These are phyloP conservation scores for Drosophila multiciliata DNA, from an alignment of 2,888 invertebrate genomes.

Conservation along the genomic window DNA sequence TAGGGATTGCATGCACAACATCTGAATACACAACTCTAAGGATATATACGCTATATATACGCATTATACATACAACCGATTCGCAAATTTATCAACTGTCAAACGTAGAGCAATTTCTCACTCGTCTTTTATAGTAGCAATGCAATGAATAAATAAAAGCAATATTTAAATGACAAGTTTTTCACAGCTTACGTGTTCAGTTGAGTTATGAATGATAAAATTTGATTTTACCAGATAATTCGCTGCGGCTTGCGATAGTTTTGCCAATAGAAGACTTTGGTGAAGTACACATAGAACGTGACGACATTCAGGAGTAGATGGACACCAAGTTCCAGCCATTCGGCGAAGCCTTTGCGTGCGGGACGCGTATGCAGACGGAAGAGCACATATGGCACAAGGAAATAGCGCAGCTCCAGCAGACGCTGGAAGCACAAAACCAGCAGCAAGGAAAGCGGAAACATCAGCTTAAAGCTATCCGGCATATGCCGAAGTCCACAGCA, in stretches of 20 bases:
- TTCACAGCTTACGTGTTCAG: background rate
- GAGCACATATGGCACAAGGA: constrained; percentile 94
- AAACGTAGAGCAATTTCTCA: constrained; percentile 70
- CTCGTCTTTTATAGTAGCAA: constrained; percentile 59
- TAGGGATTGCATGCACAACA: constrained; percentile 29
- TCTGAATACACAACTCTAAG: constrained; percentile 23
- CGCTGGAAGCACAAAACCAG: constrained; percentile 91
- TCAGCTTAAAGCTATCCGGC: constrained; percentile 85
- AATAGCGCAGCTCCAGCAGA: constrained; percentile 97
- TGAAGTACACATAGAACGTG: constrained; percentile 91
- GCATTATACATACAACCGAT: constrained; percentile 39
- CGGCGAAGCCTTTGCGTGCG: constrained; percentile 61
- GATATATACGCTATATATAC: constrained; percentile 16
- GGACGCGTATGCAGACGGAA: constrained; percentile 89
- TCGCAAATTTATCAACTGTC: constrained; percentile 50
- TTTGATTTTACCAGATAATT: constrained; percentile 92
- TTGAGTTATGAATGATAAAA: constrained; percentile 2
- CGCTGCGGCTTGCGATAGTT: constrained; percentile 91
- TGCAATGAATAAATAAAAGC: constrained; percentile 76
- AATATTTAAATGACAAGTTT: constrained; percentile 59
- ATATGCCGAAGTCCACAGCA: constrained; percentile 70
- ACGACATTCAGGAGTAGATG: constrained; percentile 89
- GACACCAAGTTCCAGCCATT: constrained; percentile 83
- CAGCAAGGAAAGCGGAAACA: constrained; percentile 88
- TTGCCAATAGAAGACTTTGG: constrained; percentile 92